Conservation (phyloP, 2,797 vertebrate species). For the Protonibea diacanthus region DNA sequence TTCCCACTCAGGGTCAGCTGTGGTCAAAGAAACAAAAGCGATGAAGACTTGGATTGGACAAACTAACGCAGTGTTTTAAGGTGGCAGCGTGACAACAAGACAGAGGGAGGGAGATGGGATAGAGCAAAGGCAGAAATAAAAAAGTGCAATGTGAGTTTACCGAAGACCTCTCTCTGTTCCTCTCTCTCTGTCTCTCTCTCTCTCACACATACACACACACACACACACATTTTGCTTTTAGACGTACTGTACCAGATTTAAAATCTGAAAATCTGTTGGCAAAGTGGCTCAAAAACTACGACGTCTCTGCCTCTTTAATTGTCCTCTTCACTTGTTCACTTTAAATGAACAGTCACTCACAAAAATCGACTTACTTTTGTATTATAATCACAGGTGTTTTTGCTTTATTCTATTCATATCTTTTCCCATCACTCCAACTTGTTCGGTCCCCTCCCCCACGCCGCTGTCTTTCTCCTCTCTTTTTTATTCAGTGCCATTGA, state of each 20-base stretch:
- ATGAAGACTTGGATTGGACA: slow-evolving; percentile 61
- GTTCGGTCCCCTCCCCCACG: slow-evolving; percentile 68
- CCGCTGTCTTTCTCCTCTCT: slow-evolving; percentile 70
- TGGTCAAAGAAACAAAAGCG: slow-evolving; percentile 77
- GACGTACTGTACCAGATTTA: slow-evolving; percentile 14
- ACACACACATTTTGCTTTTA: slow-evolving; percentile 27
- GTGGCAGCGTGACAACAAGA: slow-evolving; percentile 62
- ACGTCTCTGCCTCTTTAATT: slow-evolving; percentile 4
- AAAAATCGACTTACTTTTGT: slow-evolving; percentile 2
- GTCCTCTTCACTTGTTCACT: neutral
- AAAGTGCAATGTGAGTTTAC: slow-evolving; percentile 35
- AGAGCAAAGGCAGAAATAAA: slow-evolving; percentile 31
- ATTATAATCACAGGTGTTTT: slow-evolving; percentile 9
- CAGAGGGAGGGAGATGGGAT: slow-evolving; percentile 35
- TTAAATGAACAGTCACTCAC: slow-evolving; percentile 1
- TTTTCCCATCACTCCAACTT: slow-evolving; percentile 62
- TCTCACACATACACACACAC: slow-evolving; percentile 9
- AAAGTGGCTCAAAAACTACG: slow-evolving; percentile 35
- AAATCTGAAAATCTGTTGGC: slow-evolving; percentile 30
- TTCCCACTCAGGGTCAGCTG: slow-evolving; percentile 73
- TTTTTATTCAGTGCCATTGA: slow-evolving; percentile 91
- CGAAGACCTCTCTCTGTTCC: slow-evolving; percentile 29
- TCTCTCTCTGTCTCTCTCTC: too few relatives aligned
- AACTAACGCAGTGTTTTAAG: slow-evolving; percentile 62
- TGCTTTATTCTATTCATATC: slow-evolving; percentile 24